These are phyloP conservation scores for Dipodomys stephensi DNA, from an alignment of 2,113 vertebrate genomes.

Conservation along the genomic window DNA sequence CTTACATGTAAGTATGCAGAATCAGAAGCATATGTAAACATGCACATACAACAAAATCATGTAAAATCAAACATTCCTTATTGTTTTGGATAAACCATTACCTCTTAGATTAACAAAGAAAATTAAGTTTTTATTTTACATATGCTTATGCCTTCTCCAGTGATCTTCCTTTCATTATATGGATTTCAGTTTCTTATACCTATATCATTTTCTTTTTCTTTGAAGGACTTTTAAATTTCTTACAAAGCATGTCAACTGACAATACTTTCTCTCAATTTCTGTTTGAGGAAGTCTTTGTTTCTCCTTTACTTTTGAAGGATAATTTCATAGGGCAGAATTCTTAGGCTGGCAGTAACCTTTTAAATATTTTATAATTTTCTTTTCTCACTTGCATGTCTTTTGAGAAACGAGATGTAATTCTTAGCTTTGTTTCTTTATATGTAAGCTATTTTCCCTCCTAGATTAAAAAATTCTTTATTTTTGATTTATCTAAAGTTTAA, in stretches of 20 bases:
- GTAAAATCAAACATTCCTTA: neutral
- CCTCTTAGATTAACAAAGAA: neutral
- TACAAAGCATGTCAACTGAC: neutral
- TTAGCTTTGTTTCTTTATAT: neutral
- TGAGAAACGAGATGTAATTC: neutral
- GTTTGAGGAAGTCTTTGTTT: neutral
- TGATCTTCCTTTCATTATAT: neutral
- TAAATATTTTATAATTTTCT: neutral
- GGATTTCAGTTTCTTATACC: neutral
- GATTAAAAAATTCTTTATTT: neutral
- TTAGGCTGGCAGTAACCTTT: neutral
- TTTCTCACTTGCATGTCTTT: neutral
- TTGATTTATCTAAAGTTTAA: conserved; percentile 14
- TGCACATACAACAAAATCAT: neutral
- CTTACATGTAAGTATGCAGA: neutral
- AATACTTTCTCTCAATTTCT: conserved; percentile 4
- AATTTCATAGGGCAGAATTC: neutral
- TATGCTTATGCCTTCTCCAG: neutral
- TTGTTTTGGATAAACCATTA: conserved; percentile 3
- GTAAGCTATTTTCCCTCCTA: neutral
- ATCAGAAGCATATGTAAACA: neutral
- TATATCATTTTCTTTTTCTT: neutral
- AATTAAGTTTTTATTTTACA: neutral
- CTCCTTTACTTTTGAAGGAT: conserved; percentile 2
- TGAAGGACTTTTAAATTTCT: neutral